A percentile compares a stretch with the other conserved stretches of the same genome.
phyloP scores from a whole-genome alignment of 2,888 invertebrate genomes.

The Lasioglossum morio region DNA sequence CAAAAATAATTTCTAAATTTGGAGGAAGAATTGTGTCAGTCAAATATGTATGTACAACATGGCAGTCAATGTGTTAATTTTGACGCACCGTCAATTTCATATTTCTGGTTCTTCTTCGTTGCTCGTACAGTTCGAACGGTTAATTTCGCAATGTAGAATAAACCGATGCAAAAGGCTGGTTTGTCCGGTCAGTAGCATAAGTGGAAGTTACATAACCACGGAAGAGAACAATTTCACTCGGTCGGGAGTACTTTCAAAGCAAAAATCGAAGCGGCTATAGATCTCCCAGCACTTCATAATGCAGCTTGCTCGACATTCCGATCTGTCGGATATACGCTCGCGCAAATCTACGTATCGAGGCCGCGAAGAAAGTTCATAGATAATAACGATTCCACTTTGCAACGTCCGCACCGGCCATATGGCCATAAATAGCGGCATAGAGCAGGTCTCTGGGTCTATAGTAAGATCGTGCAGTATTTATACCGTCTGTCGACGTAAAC shows the following conservation, averaged over 20 bases:
- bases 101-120: neutral
- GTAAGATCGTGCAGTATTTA: constrained; percentile 76
- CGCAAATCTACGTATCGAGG: constrained; percentile 65
- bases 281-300: constrained; percentile 37
- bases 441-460: constrained; percentile 59
- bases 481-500: constrained; percentile 76
- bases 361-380: constrained; percentile 64
- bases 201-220: constrained; percentile 5
- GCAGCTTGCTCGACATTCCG: constrained; percentile 33
- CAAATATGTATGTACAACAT: neutral
- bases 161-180: neutral
- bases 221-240: constrained; percentile 26
- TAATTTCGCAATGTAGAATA: neutral
- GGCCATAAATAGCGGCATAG: constrained; percentile 64
- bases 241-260: neutral
- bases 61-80: neutral
- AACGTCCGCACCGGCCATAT: constrained; percentile 52
- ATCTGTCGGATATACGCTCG: constrained; percentile 36
- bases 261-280: constrained; percentile 35
- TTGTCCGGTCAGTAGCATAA: neutral
- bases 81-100: neutral
- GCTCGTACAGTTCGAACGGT: neutral
- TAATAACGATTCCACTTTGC: constrained; percentile 63
- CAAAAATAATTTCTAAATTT: neutral
- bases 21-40: neutral